Conservation (phyloP, 2,113 vertebrate genomes). For the Platycercus adscitus region DNA sequence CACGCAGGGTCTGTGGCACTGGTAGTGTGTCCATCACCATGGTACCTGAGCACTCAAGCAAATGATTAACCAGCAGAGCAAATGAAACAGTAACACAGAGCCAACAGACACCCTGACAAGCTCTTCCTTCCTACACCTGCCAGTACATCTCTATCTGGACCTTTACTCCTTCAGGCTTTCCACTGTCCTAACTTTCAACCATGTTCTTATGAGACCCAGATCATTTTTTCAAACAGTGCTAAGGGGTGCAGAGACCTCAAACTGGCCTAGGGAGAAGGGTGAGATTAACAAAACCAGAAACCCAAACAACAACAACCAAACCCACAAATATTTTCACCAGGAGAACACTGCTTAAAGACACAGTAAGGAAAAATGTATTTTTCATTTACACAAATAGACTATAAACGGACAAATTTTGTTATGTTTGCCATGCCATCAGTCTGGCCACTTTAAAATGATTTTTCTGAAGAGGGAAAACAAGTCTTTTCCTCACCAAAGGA, state of each 20-base stretch:
- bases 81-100: background rate
- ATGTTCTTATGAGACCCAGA: background rate
- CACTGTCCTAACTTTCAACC: background rate
- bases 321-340: background rate
- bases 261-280: background rate
- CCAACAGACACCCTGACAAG: background rate
- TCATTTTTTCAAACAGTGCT: background rate
- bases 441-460: background rate
- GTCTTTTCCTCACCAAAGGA: background rate
- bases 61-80: conserved; percentile 31
- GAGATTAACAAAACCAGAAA: background rate
- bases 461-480: background rate
- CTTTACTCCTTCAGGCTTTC: background rate
- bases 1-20: background rate
- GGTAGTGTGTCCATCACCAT: background rate
- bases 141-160: background rate
- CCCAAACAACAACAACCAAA: background rate
- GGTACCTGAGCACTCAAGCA: conserved; percentile 39
- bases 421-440: background rate
- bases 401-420: background rate
- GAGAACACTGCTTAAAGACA: background rate
- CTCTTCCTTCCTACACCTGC: background rate
- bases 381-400: background rate
- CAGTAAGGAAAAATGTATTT: background rate
- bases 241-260: background rate